Evolutionary conservation across 2,888 invertebrate genomes (phyloP).

Genomic region (Cepaea hortensis): DNA sequence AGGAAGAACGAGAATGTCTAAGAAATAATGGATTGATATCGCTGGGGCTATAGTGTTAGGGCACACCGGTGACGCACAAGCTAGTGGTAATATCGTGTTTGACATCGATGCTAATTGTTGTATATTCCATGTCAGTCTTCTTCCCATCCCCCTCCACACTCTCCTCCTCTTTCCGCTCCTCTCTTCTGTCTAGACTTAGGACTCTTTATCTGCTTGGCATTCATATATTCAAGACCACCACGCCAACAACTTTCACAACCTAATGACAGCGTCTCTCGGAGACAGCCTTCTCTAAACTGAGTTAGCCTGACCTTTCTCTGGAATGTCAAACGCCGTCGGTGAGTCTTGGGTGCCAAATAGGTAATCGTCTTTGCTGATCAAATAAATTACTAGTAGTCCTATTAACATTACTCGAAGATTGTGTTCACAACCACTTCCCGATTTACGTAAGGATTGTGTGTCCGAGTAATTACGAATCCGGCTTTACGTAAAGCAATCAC

Average conservation of each 20-base stretch:
- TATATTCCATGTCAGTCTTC: not conserved
- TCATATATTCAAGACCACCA: not conserved
- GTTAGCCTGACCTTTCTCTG: not conserved
- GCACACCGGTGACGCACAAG: too few relatives aligned
- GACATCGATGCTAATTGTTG: not conserved
- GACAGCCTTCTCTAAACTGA: not conserved
- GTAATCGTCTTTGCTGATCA: not conserved
- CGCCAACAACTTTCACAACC: not conserved
- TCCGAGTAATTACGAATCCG: too few relatives aligned
- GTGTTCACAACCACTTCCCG: too few relatives aligned
- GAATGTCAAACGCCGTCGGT: not conserved
- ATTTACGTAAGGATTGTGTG: too few relatives aligned
- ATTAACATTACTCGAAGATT: too few relatives aligned
- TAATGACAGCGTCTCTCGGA: not conserved
- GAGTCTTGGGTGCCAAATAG: not conserved
- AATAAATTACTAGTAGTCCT: too few relatives aligned
- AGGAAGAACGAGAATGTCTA: too few relatives aligned
- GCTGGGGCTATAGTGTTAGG: too few relatives aligned
- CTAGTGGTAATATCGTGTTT: too few relatives aligned
- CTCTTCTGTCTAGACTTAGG: not conserved
- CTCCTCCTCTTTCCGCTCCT: not conserved
- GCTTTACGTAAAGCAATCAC: too few relatives aligned
- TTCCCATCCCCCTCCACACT: not conserved
- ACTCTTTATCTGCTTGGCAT: not conserved
- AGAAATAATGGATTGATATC: too few relatives aligned